Base-by-base conservation (phyloP, 2,113 vertebrate genomes). In the Pristiophorus japonicus region DNA sequence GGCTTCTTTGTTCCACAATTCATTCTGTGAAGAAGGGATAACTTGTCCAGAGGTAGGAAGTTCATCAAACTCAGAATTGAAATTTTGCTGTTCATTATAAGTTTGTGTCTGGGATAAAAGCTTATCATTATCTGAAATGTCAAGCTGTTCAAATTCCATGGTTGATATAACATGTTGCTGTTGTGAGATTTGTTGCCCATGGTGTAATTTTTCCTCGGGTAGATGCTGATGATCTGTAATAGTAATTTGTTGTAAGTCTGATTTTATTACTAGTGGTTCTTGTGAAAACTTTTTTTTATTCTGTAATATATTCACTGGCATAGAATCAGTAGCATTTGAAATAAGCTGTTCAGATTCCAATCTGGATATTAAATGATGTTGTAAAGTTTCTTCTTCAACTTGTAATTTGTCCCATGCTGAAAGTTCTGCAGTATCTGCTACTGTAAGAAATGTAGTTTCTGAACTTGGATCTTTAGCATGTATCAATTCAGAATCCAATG, bases 111-210 rank as follows among this genome's bases (percentile, higher is more conserved):
- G 95, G 92, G 70, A 47, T 34, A 62, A n/a, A 81, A 96, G 95
- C 94, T 94, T 95, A 75, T 95, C 93, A 92, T 18, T 94, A 95
- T 73, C 95, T 88, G 94, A 91, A 96, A 42, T 66, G 3, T 96
- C 84, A 94, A 65, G 67, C 67, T 96, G 42, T 70, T 94, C 65
- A 47, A 63, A 38, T 92, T 92, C 59, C 59, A 70, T 45, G 7
- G 66, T 67, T 94, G 93, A 45, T 51, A 5, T 70, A 92, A 92
- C n/a, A 92, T 65, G 34, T 92, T 63, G 30, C 16, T 10, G 16
- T 38, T 92, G 87, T n/a, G 30, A 62, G 27, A 59, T 91, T 42
- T 45, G 42, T 70, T 47, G 66, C 45, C 47, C 42, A 18, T 70
- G 22, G 5, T 51, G 42, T 30, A 94, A 34, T 30, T 70, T 11